A percentile compares a stretch with the other conserved stretches of the same genome.
Evolutionary conservation across 2,113 vertebrate species (phyloP).

Genomic region (Silurus glanis): DNA sequence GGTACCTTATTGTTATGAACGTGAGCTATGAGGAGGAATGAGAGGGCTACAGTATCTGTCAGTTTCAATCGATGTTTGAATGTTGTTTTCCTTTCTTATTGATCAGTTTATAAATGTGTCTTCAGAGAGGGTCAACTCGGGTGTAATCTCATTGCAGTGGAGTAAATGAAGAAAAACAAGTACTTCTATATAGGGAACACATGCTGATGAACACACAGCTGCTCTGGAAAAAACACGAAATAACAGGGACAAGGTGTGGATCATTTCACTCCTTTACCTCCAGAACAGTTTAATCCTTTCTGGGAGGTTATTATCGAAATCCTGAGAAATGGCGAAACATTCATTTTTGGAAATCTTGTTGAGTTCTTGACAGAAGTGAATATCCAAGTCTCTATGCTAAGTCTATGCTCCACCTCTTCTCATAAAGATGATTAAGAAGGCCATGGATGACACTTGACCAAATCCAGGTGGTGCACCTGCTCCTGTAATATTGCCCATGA

Average conservation of each 20-base stretch:
- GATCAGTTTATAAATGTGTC: conserved; percentile 40
- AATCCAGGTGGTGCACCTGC: neutral
- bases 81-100: conserved; percentile 27
- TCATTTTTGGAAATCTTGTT: neutral
- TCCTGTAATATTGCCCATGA: neutral
- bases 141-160: conserved; percentile 47
- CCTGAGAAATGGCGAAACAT: neutral
- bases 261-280: neutral
- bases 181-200: conserved; percentile 13
- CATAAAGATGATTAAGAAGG: neutral
- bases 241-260: too few relatives aligned
- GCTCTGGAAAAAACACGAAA: neutral
- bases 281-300: neutral
- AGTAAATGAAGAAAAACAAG: conserved; percentile 46
- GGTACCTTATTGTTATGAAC: neutral
- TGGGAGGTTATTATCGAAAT: neutral
- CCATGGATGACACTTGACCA: neutral
- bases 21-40: too few relatives aligned
- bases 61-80: conserved; percentile 4
- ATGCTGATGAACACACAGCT: neutral
- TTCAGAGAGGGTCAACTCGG: conserved; percentile 36
- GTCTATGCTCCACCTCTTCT: neutral
- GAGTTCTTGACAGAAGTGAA: neutral
- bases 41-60: neutral
- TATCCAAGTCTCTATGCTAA: neutral